These are phyloP conservation scores for Ceryle rudis DNA, from an alignment of 2,797 vertebrate genomes.

Conservation along the genomic window DNA sequence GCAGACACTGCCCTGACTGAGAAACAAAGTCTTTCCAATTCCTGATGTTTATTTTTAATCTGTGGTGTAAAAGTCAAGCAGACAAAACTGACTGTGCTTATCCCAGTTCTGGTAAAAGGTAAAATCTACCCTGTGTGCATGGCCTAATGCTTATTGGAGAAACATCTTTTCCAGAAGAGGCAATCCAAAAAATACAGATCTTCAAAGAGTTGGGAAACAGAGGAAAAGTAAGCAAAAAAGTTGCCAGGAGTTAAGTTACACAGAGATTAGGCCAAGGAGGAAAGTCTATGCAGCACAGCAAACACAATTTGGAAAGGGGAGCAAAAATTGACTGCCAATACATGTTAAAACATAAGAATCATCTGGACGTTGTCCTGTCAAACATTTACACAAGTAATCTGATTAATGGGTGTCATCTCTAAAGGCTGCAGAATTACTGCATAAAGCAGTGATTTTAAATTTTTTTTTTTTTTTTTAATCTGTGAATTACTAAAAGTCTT, in stretches of 20 bases:
- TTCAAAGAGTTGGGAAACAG: constrained; percentile 32
- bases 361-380: constrained; percentile 39
- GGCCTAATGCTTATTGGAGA: background rate
- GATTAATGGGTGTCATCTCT: background rate
- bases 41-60: constrained; percentile 32
- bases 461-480: background rate
- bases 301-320: constrained; percentile 1
- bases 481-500: background rate
- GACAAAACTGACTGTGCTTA: background rate
- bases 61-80: background rate
- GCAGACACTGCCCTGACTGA: background rate
- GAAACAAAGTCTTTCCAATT: background rate
- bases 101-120: background rate
- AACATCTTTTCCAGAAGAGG: background rate
- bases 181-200: background rate
- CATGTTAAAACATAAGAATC: background rate
- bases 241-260: background rate
- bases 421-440: background rate
- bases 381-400: constrained; percentile 31
- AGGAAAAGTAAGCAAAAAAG: constrained; percentile 21
- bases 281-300: background rate
- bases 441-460: background rate
- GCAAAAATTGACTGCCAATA: constrained; percentile 11
- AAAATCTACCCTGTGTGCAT: background rate
- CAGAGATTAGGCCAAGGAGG: constrained; percentile 3